These are phyloP conservation scores for Periophthalmus magnuspinnatus DNA, from an alignment of 2,797 vertebrate species.

Conservation along the genomic window DNA sequence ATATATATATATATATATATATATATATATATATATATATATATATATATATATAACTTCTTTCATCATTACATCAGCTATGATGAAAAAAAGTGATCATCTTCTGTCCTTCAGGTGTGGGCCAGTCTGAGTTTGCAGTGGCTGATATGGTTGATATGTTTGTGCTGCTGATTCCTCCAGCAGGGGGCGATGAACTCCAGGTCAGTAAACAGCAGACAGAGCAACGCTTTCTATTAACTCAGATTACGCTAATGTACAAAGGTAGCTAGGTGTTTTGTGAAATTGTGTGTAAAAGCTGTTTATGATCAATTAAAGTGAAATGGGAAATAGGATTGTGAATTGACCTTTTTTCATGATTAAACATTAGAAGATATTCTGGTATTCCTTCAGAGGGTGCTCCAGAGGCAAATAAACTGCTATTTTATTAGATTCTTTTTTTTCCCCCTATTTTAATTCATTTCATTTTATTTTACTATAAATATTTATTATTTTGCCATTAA, in stretches of 20 bases:
- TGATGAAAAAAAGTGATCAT: background rate
- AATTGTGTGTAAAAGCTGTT: background rate
- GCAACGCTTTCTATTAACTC: background rate
- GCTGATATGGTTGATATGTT: slow-evolving; percentile 99
- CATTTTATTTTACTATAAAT: background rate
- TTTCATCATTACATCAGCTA: too few relatives aligned
- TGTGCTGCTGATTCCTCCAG: slow-evolving; percentile 93
- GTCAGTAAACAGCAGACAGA: slow-evolving; percentile 67
- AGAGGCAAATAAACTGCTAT: too few relatives aligned
- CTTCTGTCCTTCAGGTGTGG: slow-evolving; percentile 74
- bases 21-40: too few relatives aligned
- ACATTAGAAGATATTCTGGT: too few relatives aligned
- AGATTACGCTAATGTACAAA: background rate
- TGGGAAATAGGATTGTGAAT: background rate
- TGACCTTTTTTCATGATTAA: background rate
- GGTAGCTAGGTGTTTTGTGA: too few relatives aligned
- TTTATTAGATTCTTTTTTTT: too few relatives aligned
- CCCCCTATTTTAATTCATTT: background rate
- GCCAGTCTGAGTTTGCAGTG: slow-evolving; percentile 97
- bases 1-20: too few relatives aligned
- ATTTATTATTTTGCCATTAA: background rate
- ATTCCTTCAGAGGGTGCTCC: too few relatives aligned
- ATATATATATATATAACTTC: too few relatives aligned
- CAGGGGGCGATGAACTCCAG: slow-evolving; percentile 97
- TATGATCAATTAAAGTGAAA: background rate